A percentile compares a stretch with the other conserved stretches of the same genome.
Conservation (phyloP, 1,140 invertebrate genomes). For the Dendrolimus punctatus region DNA sequence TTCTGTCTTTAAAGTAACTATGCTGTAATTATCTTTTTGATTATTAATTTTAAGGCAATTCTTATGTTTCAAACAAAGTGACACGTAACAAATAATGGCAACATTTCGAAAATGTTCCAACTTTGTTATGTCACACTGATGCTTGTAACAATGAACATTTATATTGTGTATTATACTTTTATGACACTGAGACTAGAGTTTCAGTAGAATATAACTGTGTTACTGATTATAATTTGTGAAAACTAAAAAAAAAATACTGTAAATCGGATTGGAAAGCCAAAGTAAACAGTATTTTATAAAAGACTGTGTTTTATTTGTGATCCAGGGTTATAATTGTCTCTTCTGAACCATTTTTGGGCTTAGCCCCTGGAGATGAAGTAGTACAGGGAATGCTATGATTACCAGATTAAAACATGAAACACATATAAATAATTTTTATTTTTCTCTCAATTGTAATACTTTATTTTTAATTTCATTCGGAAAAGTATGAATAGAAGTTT, state of each 20-base stretch:
- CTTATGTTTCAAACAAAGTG: constrained; percentile 39
- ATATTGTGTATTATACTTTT: constrained; percentile 50
- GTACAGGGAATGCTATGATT: too few species aligned
- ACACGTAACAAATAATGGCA: constrained; percentile 29
- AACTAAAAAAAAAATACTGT: constrained; percentile 63
- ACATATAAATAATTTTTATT: constrained; percentile 8
- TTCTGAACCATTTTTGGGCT: too few species aligned
- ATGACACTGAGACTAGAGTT: constrained; percentile 45
- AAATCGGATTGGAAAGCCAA: constrained; percentile 68
- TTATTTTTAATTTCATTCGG: constrained; percentile 71
- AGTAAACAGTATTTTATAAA: constrained; percentile 70
- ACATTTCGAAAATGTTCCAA: constrained; percentile 26
- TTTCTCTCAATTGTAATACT: constrained; percentile 26
- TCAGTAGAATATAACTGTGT: constrained; percentile 58
- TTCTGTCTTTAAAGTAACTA: constrained; percentile 41
- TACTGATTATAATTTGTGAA: constrained; percentile 60
- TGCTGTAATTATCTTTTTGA: constrained; percentile 58
- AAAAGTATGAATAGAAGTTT: constrained; percentile 74
- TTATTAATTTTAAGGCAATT: constrained; percentile 54
- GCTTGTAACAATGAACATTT: constrained; percentile 37
- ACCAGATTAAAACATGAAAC: too few species aligned
- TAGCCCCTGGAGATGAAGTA: too few species aligned
- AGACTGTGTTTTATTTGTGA: constrained; percentile 24
- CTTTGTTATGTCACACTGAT: constrained; percentile 30
- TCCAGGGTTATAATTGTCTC: too few species aligned